phyloP scores from a whole-genome alignment of 2,888 invertebrate species.

The Cancer borealis region DNA sequence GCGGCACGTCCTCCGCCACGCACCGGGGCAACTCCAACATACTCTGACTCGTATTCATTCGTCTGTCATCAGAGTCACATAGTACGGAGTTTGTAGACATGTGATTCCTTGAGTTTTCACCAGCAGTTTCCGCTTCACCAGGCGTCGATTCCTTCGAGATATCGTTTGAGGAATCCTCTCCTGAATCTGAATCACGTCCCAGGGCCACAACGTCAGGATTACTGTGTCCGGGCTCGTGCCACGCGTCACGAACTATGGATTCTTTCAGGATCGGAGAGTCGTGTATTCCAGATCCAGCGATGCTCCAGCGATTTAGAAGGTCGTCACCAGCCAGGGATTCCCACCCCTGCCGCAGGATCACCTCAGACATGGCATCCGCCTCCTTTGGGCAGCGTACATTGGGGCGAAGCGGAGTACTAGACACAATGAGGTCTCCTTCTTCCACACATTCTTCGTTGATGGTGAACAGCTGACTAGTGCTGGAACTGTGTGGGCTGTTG shows the following conservation, averaged over 20 bases:
- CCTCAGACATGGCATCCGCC: not conserved
- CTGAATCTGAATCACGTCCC: not conserved
- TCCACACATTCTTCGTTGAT: constrained; percentile 60
- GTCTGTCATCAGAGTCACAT: not conserved
- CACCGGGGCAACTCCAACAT: constrained; percentile 63
- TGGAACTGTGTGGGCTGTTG: not conserved
- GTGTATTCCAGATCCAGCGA: constrained; percentile 54
- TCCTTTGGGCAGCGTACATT: not conserved
- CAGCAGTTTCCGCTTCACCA: not conserved
- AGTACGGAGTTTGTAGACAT: not conserved
- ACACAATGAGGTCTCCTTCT: not conserved
- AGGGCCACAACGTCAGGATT: not conserved
- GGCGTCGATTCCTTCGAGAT: not conserved
- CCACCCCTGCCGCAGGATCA: constrained; percentile 18
- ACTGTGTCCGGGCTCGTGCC: not conserved
- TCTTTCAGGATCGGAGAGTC: constrained; percentile 30
- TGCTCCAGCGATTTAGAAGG: constrained; percentile 60
- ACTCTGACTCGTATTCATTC: constrained; percentile 55
- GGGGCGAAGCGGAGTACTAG: not conserved
- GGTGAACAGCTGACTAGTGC: constrained; percentile 58
- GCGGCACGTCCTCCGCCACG: constrained; percentile 26
- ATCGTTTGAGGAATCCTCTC: not conserved
- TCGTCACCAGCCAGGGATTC: not conserved
- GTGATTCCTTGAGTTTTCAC: not conserved
- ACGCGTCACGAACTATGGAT: not conserved